Conservation (phyloP, 2,888 invertebrate species). For the Agrotis clavis region DNA sequence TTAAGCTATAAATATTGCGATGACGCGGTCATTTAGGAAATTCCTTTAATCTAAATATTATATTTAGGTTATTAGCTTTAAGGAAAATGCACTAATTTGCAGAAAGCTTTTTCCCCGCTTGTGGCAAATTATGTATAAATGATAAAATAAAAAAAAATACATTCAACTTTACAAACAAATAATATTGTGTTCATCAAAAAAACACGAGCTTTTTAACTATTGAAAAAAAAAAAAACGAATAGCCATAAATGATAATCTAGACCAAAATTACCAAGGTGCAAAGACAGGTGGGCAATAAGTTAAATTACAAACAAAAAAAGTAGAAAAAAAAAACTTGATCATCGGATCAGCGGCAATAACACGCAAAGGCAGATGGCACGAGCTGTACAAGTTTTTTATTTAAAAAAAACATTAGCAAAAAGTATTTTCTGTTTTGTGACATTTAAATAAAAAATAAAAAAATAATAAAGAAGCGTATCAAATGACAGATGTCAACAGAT, state of each 20-base stretch:
- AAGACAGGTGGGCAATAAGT: constrained; percentile 58
- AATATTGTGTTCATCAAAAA: background rate
- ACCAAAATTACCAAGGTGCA: constrained; percentile 53
- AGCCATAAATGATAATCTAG: constrained; percentile 9
- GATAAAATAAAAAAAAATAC: background rate
- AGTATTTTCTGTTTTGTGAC: background rate
- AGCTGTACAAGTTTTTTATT: constrained; percentile 45
- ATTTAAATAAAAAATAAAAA: background rate
- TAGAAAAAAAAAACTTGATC: constrained; percentile 52
- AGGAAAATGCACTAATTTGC: too few species aligned
- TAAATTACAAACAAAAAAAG: constrained; percentile 50
- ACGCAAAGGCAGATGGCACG: constrained; percentile 71
- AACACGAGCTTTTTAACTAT: background rate
- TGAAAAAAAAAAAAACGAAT: background rate
- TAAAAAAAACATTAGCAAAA: constrained; percentile 1
- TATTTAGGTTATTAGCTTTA: too few species aligned
- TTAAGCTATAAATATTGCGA: too few species aligned
- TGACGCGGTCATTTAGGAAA: too few species aligned
- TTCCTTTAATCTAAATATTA: too few species aligned
- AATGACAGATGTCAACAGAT: constrained; percentile 15
- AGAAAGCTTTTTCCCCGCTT: too few species aligned
- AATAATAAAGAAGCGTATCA: background rate
- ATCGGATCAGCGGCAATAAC: constrained; percentile 29
- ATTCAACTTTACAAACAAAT: background rate
- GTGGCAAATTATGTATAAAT: too few species aligned